Percentiles rank a stretch among this genome's conserved stretches.
phyloP scores from a whole-genome alignment of 2,113 vertebrate species.

The Craseonycteris thonglongyai region DNA sequence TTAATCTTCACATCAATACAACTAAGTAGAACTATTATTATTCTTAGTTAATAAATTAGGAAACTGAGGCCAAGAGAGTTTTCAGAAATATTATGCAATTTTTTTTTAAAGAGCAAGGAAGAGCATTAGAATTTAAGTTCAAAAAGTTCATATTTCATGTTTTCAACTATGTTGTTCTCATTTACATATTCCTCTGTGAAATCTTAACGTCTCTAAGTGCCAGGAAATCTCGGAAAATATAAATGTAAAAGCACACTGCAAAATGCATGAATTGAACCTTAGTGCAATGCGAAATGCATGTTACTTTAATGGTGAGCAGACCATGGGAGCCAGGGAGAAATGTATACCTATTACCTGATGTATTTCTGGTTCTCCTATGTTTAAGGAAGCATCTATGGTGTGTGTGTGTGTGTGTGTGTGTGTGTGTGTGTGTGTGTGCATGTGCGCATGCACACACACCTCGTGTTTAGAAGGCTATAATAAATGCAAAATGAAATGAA shows the following conservation, averaged over 20 bases:
- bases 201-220: background rate
- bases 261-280: background rate
- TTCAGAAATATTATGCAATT: background rate
- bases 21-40: background rate
- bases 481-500: background rate
- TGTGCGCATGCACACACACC: fast-evolving
- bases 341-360: background rate
- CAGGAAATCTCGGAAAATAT: background rate
- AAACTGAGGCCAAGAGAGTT: background rate
- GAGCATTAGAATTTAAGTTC: background rate
- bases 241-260: background rate
- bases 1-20: background rate
- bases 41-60: background rate
- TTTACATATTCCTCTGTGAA: background rate
- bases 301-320: background rate
- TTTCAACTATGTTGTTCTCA: background rate
- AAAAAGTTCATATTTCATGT: background rate
- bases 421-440: too few relatives aligned
- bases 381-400: background rate
- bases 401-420: too few relatives aligned
- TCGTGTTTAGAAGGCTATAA: background rate
- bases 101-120: background rate
- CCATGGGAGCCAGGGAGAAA: background rate
- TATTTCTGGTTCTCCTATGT: background rate
- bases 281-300: background rate